These are phyloP conservation scores for Phainopepla nitens DNA, from an alignment of 2,113 vertebrate species.

Conservation along the genomic window DNA sequence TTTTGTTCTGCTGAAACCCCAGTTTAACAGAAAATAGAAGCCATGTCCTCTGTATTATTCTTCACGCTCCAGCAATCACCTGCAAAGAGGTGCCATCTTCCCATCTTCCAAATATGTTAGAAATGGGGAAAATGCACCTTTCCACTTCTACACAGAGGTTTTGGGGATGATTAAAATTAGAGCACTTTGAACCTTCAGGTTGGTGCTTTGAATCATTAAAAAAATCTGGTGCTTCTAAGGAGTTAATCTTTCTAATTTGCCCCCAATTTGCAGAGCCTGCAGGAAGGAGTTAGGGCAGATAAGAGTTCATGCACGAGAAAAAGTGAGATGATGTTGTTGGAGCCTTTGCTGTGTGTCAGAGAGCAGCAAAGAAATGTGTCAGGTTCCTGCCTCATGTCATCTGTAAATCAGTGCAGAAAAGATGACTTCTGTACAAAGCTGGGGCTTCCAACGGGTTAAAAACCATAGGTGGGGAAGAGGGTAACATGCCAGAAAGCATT, in stretches of 20 bases:
- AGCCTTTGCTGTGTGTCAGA: background rate
- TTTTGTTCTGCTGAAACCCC: background rate
- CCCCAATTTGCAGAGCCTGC: background rate
- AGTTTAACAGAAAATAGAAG: background rate
- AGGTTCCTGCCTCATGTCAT: background rate
- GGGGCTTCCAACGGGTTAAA: background rate
- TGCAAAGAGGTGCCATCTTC: background rate
- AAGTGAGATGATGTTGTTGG: background rate
- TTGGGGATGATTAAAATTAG: background rate
- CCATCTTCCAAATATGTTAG: background rate
- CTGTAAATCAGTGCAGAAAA: background rate
- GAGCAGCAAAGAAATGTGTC: background rate
- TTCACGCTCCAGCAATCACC: background rate
- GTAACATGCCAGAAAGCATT: conserved; percentile 15
- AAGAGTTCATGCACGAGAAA: background rate
- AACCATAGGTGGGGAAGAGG: background rate
- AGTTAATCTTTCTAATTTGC: background rate
- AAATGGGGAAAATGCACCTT: background rate
- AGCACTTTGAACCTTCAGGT: background rate
- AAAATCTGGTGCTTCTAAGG: background rate
- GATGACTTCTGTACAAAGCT: background rate
- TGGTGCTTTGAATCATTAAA: background rate
- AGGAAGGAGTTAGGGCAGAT: background rate
- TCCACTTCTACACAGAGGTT: background rate
- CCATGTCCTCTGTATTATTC: background rate